A percentile compares a stretch with the other conserved stretches of the same genome.
phyloP scores from a whole-genome alignment of 2,888 invertebrate genomes.

The Cylloceria caligata region DNA sequence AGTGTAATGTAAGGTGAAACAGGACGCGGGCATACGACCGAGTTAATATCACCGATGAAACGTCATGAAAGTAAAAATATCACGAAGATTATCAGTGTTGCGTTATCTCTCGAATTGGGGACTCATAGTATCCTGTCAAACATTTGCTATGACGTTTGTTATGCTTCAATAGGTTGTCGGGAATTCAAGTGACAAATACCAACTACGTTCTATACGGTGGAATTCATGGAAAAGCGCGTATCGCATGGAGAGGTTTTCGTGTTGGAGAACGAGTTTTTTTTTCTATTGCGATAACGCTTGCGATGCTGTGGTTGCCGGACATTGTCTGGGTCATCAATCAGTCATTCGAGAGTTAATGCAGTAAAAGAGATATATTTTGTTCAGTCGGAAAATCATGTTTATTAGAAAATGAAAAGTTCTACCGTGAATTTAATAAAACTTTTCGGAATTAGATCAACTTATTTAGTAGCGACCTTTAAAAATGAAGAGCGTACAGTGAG shows the following conservation, averaged over 20 bases:
- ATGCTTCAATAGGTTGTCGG: slow-evolving; percentile 72
- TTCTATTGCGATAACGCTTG: background rate
- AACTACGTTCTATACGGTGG: background rate
- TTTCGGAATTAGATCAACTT: no score
- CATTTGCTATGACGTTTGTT: slow-evolving; percentile 81
- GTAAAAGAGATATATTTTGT: no score
- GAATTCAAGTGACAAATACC: slow-evolving; percentile 53
- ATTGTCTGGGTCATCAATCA: no score
- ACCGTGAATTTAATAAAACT: no score
- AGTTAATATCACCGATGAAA: slow-evolving; percentile 35
- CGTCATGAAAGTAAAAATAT: slow-evolving; percentile 61
- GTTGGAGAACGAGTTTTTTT: slow-evolving; percentile 32
- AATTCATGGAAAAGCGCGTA: slow-evolving; percentile 51
- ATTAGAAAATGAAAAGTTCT: no score
- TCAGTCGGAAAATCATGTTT: no score
- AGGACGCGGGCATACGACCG: background rate
- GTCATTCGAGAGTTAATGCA: no score
- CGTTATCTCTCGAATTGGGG: slow-evolving; percentile 65
- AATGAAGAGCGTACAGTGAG: no score
- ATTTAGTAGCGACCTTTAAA: no score
- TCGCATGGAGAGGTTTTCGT: slow-evolving; percentile 26
- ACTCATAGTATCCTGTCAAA: slow-evolving; percentile 80
- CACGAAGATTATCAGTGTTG: slow-evolving; percentile 36
- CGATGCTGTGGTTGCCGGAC: background rate
- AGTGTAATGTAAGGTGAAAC: slow-evolving; percentile 26